These are phyloP conservation scores for Drosophila neotestacea DNA, from an alignment of 2,888 invertebrate species.

Conservation along the genomic window DNA sequence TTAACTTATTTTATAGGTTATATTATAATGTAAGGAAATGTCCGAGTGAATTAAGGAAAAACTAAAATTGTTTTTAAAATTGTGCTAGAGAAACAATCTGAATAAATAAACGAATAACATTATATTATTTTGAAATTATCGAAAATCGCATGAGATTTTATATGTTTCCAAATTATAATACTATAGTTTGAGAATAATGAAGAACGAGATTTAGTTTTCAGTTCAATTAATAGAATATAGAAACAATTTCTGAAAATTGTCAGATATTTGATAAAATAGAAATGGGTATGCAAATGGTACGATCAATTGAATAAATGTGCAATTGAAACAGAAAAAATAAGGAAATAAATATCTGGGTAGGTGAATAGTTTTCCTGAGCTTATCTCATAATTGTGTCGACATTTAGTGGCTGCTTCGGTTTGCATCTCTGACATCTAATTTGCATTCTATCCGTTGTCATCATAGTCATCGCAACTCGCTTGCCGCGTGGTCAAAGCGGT, in stretches of 20 bases:
- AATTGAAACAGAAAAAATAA: not conserved
- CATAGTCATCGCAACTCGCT: slow-evolving; percentile 68
- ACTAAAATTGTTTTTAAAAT: too few species aligned
- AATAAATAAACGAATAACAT: too few species aligned
- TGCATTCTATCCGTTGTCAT: slow-evolving; percentile 68
- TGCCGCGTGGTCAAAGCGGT: slow-evolving; percentile 37
- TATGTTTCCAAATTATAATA: too few species aligned
- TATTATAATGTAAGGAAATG: too few species aligned
- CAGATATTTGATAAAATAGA: not conserved
- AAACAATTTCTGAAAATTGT: not conserved
- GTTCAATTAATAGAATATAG: not conserved
- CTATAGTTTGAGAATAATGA: too few species aligned
- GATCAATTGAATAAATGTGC: not conserved
- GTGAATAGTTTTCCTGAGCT: not conserved
- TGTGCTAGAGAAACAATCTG: too few species aligned
- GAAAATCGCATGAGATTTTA: too few species aligned
- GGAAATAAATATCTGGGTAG: not conserved
- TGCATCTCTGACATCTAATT: slow-evolving; percentile 71
- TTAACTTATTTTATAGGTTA: too few species aligned
- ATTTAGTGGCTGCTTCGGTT: slow-evolving; percentile 25
- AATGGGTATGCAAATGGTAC: not conserved
- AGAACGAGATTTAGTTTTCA: too few species aligned
- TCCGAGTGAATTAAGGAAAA: too few species aligned
- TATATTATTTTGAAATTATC: too few species aligned
- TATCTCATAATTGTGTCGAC: not conserved